Evolutionary conservation across 92 coral and sea anemone species (phyloP).

Genomic region (Actinostola sp.): DNA sequence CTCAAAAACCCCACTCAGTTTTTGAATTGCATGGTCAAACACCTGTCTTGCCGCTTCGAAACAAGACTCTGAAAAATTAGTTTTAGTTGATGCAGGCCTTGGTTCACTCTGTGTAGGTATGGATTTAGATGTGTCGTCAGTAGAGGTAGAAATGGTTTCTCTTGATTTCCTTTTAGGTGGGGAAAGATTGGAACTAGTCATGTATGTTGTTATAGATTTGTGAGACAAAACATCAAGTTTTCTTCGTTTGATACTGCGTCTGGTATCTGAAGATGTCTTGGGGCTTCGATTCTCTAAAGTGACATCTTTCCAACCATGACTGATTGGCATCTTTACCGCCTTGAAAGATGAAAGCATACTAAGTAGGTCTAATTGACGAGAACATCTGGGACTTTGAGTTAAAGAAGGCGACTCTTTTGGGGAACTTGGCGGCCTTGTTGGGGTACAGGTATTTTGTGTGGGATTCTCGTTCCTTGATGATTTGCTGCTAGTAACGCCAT

Average conservation of each 20-base stretch:
- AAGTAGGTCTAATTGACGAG: background rate
- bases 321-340: background rate
- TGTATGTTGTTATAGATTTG: slow-evolving; percentile 17
- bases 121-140: background rate
- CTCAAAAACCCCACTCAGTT: slow-evolving; percentile 5
- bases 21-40: slow-evolving; percentile 14
- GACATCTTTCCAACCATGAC: background rate
- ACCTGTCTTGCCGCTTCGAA: slow-evolving; percentile 10
- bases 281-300: background rate
- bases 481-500: no score
- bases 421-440: background rate
- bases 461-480: no score
- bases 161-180: slow-evolving; percentile 23
- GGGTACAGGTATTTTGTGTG: background rate
- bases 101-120: background rate
- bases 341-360: background rate
- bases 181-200: slow-evolving; percentile 4
- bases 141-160: background rate
- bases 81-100: background rate
- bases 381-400: background rate
- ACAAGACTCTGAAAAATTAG: background rate
- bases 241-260: slow-evolving; percentile 1
- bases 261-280: background rate
- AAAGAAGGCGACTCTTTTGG: background rate
- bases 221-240: slow-evolving; percentile 3